Percentiles rank a stretch among this genome's conserved stretches.
Conservation (phyloP, 2,797 vertebrate genomes). For the Leptatherina wallacei region DNA sequence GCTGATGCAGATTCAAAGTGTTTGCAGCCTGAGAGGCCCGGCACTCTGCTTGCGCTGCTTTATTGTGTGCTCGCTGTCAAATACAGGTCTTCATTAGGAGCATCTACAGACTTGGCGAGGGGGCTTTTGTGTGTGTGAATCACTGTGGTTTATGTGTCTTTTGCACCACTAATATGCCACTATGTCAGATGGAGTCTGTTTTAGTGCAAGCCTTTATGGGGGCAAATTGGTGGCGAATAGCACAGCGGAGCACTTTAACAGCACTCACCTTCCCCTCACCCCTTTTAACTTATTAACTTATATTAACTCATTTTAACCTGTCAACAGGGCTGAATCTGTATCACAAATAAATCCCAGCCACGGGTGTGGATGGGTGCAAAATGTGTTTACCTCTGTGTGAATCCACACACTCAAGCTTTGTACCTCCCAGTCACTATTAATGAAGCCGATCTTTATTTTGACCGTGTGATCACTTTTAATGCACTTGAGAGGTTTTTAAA, state of each 20-base stretch:
- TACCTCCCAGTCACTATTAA: constrained; percentile 60
- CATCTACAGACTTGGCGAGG: constrained; percentile 57
- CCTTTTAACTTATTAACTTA: constrained; percentile 84
- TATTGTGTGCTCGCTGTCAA: constrained; percentile 71
- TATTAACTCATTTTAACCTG: constrained; percentile 80
- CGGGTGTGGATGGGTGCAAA: constrained; percentile 30
- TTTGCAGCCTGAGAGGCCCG: constrained; percentile 46
- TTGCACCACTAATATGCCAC: constrained; percentile 73
- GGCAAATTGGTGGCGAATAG: constrained; percentile 80
- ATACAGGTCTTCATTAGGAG: constrained; percentile 85
- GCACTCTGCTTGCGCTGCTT: constrained; percentile 54
- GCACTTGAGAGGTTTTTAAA: constrained; percentile 78
- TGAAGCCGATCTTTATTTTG: constrained; percentile 71
- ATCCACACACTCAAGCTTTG: constrained; percentile 53
- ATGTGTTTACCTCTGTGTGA: constrained; percentile 63
- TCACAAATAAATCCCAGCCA: constrained; percentile 65
- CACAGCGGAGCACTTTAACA: constrained; percentile 86
- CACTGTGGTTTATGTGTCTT: constrained; percentile 85
- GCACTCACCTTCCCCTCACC: constrained; percentile 84
- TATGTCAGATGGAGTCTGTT: constrained; percentile 75
- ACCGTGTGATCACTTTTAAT: constrained; percentile 78
- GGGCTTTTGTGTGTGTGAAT: constrained; percentile 77
- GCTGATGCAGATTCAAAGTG: constrained; percentile 67
- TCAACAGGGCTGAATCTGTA: constrained; percentile 63
- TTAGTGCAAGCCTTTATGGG: constrained; percentile 79